Base-by-base conservation (phyloP, 2,797 vertebrate species). In the Aeoliscus strigatus region DNA sequence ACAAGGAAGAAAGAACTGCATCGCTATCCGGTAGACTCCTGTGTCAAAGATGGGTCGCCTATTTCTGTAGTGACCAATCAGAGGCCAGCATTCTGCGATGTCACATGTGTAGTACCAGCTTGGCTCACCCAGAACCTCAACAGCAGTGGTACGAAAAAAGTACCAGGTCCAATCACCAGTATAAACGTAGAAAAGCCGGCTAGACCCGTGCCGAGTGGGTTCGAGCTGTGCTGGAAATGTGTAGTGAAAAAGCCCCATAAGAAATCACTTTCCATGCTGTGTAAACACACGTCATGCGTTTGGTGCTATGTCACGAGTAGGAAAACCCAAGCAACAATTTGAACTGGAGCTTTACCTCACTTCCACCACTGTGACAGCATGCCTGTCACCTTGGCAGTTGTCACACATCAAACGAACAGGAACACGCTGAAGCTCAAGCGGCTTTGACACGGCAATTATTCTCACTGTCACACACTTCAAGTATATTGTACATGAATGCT, bases 371-470 rank as follows among this genome's bases (percentile, higher is more conserved):
- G 49, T 70, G 70, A 60, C 51, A 40, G 66, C 53, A 56, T 28
- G 39, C 69, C 39, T n/a, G 46, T 75, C 72, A 72, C 75, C 64
- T 49, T 66, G 62, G 59, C 70, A 51, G 50, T 70, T 56, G 67
- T 74, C 63, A 34, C 51, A 49, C 66, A 67, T 80, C 65, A 73
- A 74, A 77, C 21, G 39, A 73, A 70, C 31, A 23, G 64, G 52
- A 70, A 45, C 52, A 54, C 15, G 34, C 27, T 41, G 70, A 69
- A 75, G 63, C 72, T 59, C 52, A 13, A 63, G 54, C 66, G 70
- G 60, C 62, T 76, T 80, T 77, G 77, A 77, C 80, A 67, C 41
- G 25, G 67, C 64, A 60, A 77, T 84, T 73, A 75, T 71, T 77
- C 75, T 60, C 51, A 45, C 75, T 71, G 60, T 66, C 58, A 64